phyloP scores from a whole-genome alignment of 2,888 invertebrate genomes.

The Drosophila barbarae region DNA sequence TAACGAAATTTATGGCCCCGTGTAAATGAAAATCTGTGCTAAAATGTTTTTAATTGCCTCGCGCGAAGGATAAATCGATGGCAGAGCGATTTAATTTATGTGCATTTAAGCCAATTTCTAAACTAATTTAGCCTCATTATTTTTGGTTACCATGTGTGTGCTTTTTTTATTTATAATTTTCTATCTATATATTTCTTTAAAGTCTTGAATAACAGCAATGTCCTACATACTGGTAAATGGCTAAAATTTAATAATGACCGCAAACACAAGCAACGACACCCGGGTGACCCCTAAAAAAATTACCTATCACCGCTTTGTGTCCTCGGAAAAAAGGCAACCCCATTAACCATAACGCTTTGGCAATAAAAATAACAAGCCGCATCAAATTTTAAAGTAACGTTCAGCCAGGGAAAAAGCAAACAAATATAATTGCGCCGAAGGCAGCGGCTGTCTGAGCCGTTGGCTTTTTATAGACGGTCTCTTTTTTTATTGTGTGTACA shows the following conservation, averaged over 20 bases:
- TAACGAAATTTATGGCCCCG: constrained; percentile 44
- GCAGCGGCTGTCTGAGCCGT: constrained; percentile 19
- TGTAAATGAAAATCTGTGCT: constrained; percentile 40
- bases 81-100: constrained; percentile 31
- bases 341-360: constrained; percentile 44
- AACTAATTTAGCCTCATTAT: constrained; percentile 28
- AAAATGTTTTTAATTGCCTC: constrained; percentile 46
- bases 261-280: constrained; percentile 40
- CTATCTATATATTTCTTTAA: background rate
- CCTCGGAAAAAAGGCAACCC: constrained; percentile 6
- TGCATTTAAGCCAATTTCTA: constrained; percentile 25
- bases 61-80: constrained; percentile 27
- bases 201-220: background rate
- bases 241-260: constrained; percentile 37
- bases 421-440: constrained; percentile 31
- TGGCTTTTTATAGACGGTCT: constrained; percentile 26
- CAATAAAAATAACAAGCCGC: constrained; percentile 54
- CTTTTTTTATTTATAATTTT: background rate
- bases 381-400: constrained; percentile 50
- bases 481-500: constrained; percentile 21
- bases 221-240: background rate
- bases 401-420: constrained; percentile 27
- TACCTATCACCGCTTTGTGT: constrained; percentile 39
- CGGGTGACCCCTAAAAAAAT: constrained; percentile 48
- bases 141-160: background rate